Percentiles rank a stretch among this genome's conserved stretches.
These are phyloP conservation scores for Serranus cabrilla DNA, from an alignment of 2,797 vertebrate species.

Conservation along the genomic window DNA sequence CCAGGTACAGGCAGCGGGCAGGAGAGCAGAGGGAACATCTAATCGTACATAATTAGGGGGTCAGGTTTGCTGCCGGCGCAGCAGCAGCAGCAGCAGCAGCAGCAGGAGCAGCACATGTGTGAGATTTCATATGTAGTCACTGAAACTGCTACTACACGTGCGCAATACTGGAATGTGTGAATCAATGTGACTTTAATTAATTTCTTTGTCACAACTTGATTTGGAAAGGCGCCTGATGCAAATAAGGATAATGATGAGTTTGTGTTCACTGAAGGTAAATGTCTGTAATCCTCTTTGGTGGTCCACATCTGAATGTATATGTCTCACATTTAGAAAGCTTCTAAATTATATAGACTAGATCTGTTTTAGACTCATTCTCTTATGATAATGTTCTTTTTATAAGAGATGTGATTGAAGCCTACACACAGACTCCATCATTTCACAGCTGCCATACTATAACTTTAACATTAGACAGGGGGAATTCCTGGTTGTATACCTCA, in stretches of 20 bases:
- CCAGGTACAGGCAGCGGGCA: slow-evolving; percentile 66
- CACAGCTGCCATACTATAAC: slow-evolving; percentile 41
- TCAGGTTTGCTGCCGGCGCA: slow-evolving; percentile 58
- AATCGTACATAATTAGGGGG: slow-evolving; percentile 78
- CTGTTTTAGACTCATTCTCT: slow-evolving; percentile 25
- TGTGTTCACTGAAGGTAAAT: neutral
- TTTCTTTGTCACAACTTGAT: slow-evolving; percentile 24
- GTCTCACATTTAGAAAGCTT: neutral
- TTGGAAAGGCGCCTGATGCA: slow-evolving; percentile 20
- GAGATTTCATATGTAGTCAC: slow-evolving; percentile 48
- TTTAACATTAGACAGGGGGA: slow-evolving; percentile 65
- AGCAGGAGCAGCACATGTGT: slow-evolving; percentile 63
- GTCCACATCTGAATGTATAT: slow-evolving; percentile 24
- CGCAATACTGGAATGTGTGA: slow-evolving; percentile 7
- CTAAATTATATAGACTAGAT: slow-evolving; percentile 30
- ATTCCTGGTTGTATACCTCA: slow-evolving; percentile 73
- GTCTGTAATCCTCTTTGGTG: slow-evolving; percentile 31
- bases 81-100: slow-evolving; percentile 28
- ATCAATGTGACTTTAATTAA: slow-evolving; percentile 38
- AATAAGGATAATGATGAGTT: slow-evolving; percentile 33
- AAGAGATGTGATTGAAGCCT: slow-evolving; percentile 25
- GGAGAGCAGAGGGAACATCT: slow-evolving; percentile 55
- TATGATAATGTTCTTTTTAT: slow-evolving; percentile 3
- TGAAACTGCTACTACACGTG: slow-evolving; percentile 44
- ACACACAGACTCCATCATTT: slow-evolving; percentile 21